Conservation (phyloP, 2,888 invertebrate species). For the Stenurella melanura region DNA sequence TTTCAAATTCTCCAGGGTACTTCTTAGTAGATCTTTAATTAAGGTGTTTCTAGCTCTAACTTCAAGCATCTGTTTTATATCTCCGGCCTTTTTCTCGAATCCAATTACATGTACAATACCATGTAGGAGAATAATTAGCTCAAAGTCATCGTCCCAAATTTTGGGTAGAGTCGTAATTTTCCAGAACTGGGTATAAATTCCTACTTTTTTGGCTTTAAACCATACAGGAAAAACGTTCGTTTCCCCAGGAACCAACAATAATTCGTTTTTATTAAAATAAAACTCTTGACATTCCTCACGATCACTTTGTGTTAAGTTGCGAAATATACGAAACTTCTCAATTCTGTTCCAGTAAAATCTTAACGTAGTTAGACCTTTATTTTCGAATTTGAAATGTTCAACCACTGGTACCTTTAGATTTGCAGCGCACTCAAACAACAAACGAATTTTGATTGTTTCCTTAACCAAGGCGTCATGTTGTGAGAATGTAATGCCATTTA, state of each 20-base stretch:
- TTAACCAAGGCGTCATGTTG: constrained; percentile 13
- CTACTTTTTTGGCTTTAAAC: constrained; percentile 68
- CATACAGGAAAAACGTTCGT: constrained; percentile 73
- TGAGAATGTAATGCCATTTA: constrained; percentile 47
- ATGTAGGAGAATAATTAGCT: constrained; percentile 50
- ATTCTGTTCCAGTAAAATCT: constrained; percentile 59
- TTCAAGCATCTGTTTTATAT: constrained; percentile 53
- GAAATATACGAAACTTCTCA: constrained; percentile 67
- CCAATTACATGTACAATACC: constrained; percentile 50
- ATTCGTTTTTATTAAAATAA: constrained; percentile 77
- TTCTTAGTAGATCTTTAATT: constrained; percentile 56
- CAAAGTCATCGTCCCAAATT: constrained; percentile 51
- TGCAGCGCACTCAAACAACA: constrained; percentile 57
- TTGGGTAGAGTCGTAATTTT: constrained; percentile 54
- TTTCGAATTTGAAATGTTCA: constrained; percentile 58
- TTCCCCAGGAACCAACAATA: constrained; percentile 75
- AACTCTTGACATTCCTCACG: constrained; percentile 65
- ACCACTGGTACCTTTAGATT: constrained; percentile 45
- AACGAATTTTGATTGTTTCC: constrained; percentile 42
- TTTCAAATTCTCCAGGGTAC: constrained; percentile 46
- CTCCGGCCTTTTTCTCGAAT: constrained; percentile 38
- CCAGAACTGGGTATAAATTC: constrained; percentile 58
- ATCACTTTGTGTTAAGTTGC: constrained; percentile 45
- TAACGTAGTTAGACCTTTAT: constrained; percentile 58
- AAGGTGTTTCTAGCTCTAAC: constrained; percentile 51